Percentiles rank a stretch among this genome's conserved stretches.
These are phyloP conservation scores for Palythoa grandis DNA, from an alignment of 92 coral and sea anemone species.

Conservation along the genomic window DNA sequence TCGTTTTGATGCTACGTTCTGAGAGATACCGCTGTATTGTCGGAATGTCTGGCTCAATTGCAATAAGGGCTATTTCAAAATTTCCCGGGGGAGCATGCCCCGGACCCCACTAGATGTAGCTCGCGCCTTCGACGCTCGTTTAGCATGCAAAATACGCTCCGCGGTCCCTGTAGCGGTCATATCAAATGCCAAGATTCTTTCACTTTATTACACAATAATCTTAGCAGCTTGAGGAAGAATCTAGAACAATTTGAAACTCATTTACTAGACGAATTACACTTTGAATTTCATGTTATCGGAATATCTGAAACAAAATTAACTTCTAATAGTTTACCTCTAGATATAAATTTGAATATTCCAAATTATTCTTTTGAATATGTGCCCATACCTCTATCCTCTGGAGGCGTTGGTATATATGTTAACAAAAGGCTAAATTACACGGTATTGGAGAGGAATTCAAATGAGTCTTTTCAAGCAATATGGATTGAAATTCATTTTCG, in stretches of 20 bases:
- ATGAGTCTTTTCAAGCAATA: conserved; percentile 54
- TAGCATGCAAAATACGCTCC: no score
- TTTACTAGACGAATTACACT: conserved; percentile 13
- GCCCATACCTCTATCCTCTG: conserved; percentile 49
- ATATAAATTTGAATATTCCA: conserved; percentile 35
- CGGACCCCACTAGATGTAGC: no score
- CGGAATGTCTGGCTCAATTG: no score
- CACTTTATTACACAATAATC: conserved; percentile 5
- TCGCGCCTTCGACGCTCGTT: no score
- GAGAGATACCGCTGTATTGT: no score
- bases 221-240: conserved; percentile 13
- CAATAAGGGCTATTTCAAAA: no score
- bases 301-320: conserved; percentile 27
- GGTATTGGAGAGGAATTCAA: conserved; percentile 12
- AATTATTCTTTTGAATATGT: conserved; percentile 54
- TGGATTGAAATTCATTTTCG: conserved; percentile 54
- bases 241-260: conserved; percentile 21
- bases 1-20: no score
- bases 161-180: no score
- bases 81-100: no score
- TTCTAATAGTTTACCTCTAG: not conserved
- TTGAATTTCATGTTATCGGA: conserved; percentile 35
- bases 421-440: conserved; percentile 38
- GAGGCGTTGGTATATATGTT: conserved; percentile 61
- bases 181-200: not conserved